Conservation (phyloP, 2,797 vertebrate species). For the Helarctos malayanus region DNA sequence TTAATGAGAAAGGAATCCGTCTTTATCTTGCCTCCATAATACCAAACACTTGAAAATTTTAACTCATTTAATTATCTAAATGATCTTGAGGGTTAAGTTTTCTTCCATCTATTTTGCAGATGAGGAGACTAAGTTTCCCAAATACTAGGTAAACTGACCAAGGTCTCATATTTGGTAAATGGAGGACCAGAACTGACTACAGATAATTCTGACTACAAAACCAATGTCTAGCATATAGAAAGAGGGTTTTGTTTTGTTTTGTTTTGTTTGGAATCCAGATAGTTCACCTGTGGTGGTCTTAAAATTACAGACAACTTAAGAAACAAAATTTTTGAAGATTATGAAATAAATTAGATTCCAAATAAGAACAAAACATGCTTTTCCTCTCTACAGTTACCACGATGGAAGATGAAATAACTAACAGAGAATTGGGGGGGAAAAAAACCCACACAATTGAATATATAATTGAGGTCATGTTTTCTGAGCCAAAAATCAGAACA, state of each 20-base stretch:
- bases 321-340: background rate
- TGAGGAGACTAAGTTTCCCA: background rate
- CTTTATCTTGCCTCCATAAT: background rate
- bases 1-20: constrained; percentile 5
- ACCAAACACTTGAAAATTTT: background rate
- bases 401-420: background rate
- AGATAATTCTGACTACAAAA: background rate
- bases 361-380: background rate
- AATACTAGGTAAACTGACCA: background rate
- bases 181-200: background rate
- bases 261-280: background rate
- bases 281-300: background rate
- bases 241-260: background rate
- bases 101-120: background rate
- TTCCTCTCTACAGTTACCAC: background rate
- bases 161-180: background rate
- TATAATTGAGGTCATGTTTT: background rate
- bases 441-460: background rate
- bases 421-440: background rate
- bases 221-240: background rate
- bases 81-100: background rate
- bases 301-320: background rate
- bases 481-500: background rate
- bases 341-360: background rate
- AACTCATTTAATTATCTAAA: constrained; percentile 30